Conservation (phyloP, 2,797 vertebrate species). For the Bovichtus variegatus region DNA sequence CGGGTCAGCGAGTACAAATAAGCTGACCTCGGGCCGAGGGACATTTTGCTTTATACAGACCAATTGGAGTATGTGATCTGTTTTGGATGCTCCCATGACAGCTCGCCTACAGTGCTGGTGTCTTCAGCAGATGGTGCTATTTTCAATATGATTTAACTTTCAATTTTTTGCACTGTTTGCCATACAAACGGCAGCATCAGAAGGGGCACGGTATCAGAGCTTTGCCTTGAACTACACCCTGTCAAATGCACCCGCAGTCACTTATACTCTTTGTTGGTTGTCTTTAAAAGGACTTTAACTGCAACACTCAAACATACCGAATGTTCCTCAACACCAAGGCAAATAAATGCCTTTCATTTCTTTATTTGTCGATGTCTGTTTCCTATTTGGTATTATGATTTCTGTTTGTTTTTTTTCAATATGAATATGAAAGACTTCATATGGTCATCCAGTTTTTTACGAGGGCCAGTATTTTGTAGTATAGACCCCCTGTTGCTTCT, state of each 20-base stretch:
- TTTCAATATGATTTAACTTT: conserved; percentile 40
- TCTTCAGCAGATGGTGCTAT: conserved; percentile 69
- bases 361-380: neutral
- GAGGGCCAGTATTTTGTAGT: conserved; percentile 40
- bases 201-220: neutral
- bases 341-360: conserved; percentile 2
- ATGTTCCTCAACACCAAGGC: neutral
- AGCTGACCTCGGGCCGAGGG: conserved; percentile 63
- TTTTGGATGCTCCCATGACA: conserved; percentile 66
- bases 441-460: conserved; percentile 18
- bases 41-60: conserved; percentile 59
- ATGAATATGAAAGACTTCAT: conserved; percentile 14
- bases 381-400: neutral
- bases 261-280: neutral
- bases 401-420: neutral
- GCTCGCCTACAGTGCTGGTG: conserved; percentile 57
- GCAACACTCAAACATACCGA: neutral
- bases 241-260: neutral
- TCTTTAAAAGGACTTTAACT: conserved; percentile 7
- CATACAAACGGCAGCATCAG: conserved; percentile 4
- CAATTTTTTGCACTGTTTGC: conserved; percentile 19
- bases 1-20: conserved; percentile 75
- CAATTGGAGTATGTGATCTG: conserved; percentile 65
- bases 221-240: conserved; percentile 7
- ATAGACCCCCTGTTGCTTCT: conserved; percentile 46